Conservation (phyloP, 2,797 vertebrate genomes). For the Mycteria americana region DNA sequence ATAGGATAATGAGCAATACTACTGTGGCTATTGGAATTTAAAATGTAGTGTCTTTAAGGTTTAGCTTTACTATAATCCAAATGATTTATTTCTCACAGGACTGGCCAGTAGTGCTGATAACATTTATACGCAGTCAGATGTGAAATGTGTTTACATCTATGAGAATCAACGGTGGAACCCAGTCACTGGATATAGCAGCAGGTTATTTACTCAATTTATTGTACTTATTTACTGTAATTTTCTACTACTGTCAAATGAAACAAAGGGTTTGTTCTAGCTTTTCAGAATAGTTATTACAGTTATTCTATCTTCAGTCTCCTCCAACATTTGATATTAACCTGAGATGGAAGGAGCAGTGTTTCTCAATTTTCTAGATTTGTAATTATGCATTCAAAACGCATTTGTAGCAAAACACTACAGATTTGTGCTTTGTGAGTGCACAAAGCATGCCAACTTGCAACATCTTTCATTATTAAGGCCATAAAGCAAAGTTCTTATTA, state of each 20-base stretch:
- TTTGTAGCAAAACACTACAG: not conserved
- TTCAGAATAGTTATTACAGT: not conserved
- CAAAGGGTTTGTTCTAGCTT: not conserved
- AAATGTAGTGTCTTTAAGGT: not conserved
- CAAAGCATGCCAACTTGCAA: not conserved
- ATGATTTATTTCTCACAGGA: slow-evolving; percentile 33
- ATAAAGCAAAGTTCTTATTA: not conserved
- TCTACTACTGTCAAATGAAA: not conserved
- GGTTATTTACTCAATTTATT: slow-evolving; percentile 67
- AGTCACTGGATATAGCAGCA: slow-evolving; percentile 91
- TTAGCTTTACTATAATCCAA: not conserved
- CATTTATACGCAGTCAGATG: slow-evolving; percentile 88
- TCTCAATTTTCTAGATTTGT: not conserved
- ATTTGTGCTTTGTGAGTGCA: not conserved
- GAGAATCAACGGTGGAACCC: slow-evolving; percentile 99
- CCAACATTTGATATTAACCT: not conserved
- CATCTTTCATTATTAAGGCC: not conserved
- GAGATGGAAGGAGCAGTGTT: not conserved
- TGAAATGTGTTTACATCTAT: slow-evolving; percentile 91
- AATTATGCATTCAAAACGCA: not conserved
- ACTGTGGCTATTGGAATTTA: not conserved
- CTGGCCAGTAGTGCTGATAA: slow-evolving; percentile 88
- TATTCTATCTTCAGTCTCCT: not conserved
- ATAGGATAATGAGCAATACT: not conserved
- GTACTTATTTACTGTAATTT: not conserved